Evolutionary conservation across 2,888 invertebrate species (phyloP).

Genomic region (Bombylius discolor): DNA sequence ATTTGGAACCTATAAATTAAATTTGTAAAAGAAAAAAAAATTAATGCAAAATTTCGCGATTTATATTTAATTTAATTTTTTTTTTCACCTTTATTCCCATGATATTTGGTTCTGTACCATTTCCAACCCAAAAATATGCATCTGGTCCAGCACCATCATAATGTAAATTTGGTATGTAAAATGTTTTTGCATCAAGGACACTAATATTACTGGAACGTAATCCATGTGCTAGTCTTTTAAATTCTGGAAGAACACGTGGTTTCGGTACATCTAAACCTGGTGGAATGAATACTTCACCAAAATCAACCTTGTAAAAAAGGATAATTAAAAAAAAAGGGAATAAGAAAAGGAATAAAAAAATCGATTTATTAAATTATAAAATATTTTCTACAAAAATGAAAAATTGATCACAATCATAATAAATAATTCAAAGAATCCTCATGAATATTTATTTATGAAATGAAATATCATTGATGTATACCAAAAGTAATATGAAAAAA

Average conservation of each 20-base stretch:
- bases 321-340: too few relatives aligned
- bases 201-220: conserved; percentile 83
- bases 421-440: too few relatives aligned
- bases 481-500: too few relatives aligned
- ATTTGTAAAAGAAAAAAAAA: not conserved
- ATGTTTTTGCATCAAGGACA: conserved; percentile 80
- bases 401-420: too few relatives aligned
- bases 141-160: conserved; percentile 87
- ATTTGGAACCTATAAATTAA: conserved; percentile 55
- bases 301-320: conserved; percentile 54
- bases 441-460: too few relatives aligned
- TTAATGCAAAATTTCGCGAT: not conserved
- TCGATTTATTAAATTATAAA: too few relatives aligned
- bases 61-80: not conserved
- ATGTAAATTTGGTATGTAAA: conserved; percentile 82
- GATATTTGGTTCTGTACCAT: conserved; percentile 64
- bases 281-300: conserved; percentile 72
- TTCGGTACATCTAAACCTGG: conserved; percentile 63
- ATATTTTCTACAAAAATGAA: too few relatives aligned
- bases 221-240: conserved; percentile 76
- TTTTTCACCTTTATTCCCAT: conserved; percentile 60
- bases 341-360: too few relatives aligned
- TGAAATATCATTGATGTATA: too few relatives aligned
- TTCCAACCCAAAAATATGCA: conserved; percentile 92
- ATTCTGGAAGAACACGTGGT: conserved; percentile 69